Conservation (phyloP, 2,113 vertebrate genomes). For the Labeo catla region DNA sequence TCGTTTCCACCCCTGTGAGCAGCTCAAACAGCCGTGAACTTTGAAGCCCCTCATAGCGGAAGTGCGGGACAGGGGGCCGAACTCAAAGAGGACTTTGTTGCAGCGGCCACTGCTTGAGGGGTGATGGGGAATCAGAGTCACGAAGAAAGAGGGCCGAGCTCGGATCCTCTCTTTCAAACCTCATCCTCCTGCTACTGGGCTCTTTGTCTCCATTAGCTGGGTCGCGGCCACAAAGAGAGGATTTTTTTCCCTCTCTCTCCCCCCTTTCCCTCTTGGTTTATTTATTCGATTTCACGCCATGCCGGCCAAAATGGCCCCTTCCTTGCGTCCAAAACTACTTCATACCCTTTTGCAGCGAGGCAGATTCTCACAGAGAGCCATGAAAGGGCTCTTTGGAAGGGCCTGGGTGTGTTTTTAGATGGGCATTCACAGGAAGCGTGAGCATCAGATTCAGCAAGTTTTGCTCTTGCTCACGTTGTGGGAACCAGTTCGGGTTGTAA, state of each 20-base stretch:
- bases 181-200: slow-evolving; percentile 73
- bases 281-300: slow-evolving; percentile 84
- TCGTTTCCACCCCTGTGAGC: slow-evolving; percentile 80
- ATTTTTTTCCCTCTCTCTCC: slow-evolving; percentile 69
- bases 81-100: slow-evolving; percentile 85
- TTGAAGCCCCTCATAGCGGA: slow-evolving; percentile 86
- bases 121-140: slow-evolving; percentile 71
- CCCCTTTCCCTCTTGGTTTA: slow-evolving; percentile 65
- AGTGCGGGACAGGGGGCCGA: slow-evolving; percentile 79
- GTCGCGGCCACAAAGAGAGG: slow-evolving; percentile 82
- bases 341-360: slow-evolving; percentile 66
- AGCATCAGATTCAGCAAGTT: slow-evolving; percentile 59
- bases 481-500: slow-evolving; percentile 68
- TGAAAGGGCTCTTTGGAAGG: slow-evolving; percentile 63
- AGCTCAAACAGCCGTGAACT: slow-evolving; percentile 85
- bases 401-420: slow-evolving; percentile 49
- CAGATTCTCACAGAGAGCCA: slow-evolving; percentile 59
- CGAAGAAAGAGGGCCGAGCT: slow-evolving; percentile 64
- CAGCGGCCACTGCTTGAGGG: slow-evolving; percentile 51
- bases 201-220: slow-evolving; percentile 84
- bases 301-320: slow-evolving; percentile 73
- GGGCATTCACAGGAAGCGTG: slow-evolving; percentile 61
- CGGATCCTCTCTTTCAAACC: slow-evolving; percentile 75
- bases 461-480: slow-evolving; percentile 66
- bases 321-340: slow-evolving; percentile 70